These are phyloP conservation scores for Pyrocoelia pectoralis DNA, from an alignment of 2,888 invertebrate genomes.

Conservation along the genomic window DNA sequence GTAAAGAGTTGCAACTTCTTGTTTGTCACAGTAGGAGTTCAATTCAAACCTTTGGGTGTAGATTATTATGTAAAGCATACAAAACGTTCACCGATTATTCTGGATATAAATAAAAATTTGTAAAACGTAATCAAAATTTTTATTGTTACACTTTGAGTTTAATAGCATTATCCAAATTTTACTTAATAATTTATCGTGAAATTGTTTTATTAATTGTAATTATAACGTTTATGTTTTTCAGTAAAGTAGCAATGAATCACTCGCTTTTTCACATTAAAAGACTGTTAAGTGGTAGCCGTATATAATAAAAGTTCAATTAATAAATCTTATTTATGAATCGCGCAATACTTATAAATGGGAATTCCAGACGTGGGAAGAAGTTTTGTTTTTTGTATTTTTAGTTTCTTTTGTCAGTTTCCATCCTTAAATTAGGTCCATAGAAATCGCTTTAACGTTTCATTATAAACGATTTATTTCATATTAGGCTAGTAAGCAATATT, in stretches of 20 bases:
- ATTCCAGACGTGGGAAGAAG: not conserved
- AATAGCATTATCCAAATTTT: not conserved
- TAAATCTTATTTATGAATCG: conserved; percentile 24
- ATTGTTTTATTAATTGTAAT: not conserved
- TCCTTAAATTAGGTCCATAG: no score
- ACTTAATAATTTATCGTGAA: not conserved
- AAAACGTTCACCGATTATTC: not conserved
- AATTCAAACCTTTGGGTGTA: not conserved
- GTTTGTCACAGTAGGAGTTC: not conserved
- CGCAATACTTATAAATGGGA: not conserved
- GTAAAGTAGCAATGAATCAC: not conserved
- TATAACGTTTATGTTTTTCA: not conserved
- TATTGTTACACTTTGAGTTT: not conserved
- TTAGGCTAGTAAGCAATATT: no score
- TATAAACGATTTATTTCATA: no score
- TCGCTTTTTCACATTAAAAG: not conserved
- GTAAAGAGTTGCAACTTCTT: not conserved
- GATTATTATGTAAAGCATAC: not conserved
- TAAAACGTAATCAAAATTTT: not conserved
- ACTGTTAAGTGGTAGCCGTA: not conserved
- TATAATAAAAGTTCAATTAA: conserved; percentile 29
- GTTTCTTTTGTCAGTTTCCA: not conserved
- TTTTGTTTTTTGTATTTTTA: not conserved
- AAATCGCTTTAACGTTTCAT: no score
- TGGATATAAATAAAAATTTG: not conserved